Evolutionary conservation across 2,888 invertebrate genomes (phyloP), one percentile per base, ranked within the genome.

Genomic region (Abscondita cerata): DNA sequence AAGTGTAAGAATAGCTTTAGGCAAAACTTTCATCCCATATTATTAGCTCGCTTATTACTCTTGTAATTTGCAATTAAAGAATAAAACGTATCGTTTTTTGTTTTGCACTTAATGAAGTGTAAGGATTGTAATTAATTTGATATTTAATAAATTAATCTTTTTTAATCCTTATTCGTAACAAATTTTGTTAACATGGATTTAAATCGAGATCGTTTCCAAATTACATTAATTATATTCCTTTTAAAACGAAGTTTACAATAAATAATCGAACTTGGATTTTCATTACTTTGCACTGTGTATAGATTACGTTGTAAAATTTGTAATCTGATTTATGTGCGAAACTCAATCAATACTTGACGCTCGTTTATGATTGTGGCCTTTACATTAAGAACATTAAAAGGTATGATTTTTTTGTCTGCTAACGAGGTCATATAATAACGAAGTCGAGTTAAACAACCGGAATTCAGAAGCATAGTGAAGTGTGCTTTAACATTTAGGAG

Each of bases 401-500:
- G 59, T 52, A 59, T 59, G 63, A 59, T 59, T 64, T 64, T 64
- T 59, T 55, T 47, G 61, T 61, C 61, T 61, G 64, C 58, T 61
- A 64, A 64, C 64, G 61, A 64, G 64, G 64, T 64, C 64, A 57
- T 61, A 58, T 59, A 55, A 63, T n/a, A 56, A 61, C 50, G 38
- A 48, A 54, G 67, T 68, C 67, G 64, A 64, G 68, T 65, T 61
- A 66, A 68, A 58, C 64, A 59, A 71, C 70, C 71, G 71, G 71
- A 71, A 70, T 72, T 68, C 70, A 66, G 70, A 66, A 72, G 72
- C 70, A 65, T 57, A 68, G 64, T 68, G 67, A 69, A 68, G 68
- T 68, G 69, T 70, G 68, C 62, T 68, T 44, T 64, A 68, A 68
- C 69, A 67, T 65, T 64, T 65, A 63, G 62, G 65, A 65, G 65